phyloP scores from a whole-genome alignment of 2,888 invertebrate genomes.

The Serrognathus titanus region DNA sequence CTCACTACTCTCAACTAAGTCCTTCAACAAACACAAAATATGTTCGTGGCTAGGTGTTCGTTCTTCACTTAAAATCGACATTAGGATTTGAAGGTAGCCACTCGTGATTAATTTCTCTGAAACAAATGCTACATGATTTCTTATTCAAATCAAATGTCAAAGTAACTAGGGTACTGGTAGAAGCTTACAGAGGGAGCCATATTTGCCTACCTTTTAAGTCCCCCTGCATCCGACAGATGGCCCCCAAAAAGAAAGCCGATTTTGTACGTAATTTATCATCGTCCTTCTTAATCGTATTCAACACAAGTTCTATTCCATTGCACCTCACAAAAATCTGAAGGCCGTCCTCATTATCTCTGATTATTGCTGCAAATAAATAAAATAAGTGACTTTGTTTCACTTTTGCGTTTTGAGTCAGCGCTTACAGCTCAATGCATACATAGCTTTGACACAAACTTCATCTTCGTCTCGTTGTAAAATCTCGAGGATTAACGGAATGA shows the following conservation, averaged over 20 bases:
- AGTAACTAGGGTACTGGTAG: not conserved
- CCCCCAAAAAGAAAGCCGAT: conserved; percentile 66
- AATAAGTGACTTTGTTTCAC: not conserved
- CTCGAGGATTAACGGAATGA: conserved; percentile 61
- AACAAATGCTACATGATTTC: conserved; percentile 13
- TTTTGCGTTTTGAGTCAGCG: conserved; percentile 19
- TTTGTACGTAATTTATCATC: conserved; percentile 65
- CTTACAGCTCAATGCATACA: conserved; percentile 80
- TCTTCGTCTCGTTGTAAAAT: conserved; percentile 59
- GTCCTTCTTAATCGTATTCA: conserved; percentile 56
- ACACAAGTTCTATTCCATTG: conserved; percentile 65
- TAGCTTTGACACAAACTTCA: conserved; percentile 63
- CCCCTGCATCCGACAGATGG: conserved; percentile 55
- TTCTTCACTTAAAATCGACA: conserved; percentile 33
- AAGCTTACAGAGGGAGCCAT: not conserved
- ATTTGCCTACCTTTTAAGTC: conserved; percentile 55
- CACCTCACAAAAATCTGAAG: conserved; percentile 59
- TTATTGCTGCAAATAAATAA: conserved; percentile 56
- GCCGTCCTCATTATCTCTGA: conserved; percentile 61
- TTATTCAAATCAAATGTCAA: too few species aligned
- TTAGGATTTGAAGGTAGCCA: conserved; percentile 37
- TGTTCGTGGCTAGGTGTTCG: conserved; percentile 51
- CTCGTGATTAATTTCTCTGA: conserved; percentile 36
- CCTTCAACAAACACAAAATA: conserved; percentile 49
- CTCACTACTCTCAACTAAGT: conserved; percentile 48